Evolutionary conservation across 2,888 invertebrate genomes (phyloP).

Genomic region (Ochropleura leucogaster): DNA sequence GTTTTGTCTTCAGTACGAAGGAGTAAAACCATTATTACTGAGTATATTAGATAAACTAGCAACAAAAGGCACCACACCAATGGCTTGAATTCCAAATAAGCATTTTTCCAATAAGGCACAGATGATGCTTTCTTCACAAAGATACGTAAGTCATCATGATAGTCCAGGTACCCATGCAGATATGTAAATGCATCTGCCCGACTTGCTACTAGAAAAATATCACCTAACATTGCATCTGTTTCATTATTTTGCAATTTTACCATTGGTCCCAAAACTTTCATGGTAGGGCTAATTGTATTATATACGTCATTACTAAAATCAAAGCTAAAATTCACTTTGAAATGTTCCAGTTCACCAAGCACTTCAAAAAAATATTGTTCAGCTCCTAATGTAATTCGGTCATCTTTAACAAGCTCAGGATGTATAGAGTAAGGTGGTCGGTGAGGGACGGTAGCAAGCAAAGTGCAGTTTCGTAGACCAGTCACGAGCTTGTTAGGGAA

Average conservation of each 20-base stretch:
- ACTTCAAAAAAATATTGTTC: conserved; percentile 57
- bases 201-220: conserved; percentile 21
- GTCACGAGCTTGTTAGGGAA: conserved; percentile 71
- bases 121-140: conserved; percentile 40
- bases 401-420: conserved; percentile 31
- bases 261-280: conserved; percentile 43
- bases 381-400: conserved; percentile 35
- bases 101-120: conserved; percentile 55
- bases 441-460: conserved; percentile 66
- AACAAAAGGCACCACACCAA: conserved; percentile 47
- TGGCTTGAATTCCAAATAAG: conserved; percentile 61
- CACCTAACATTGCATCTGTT: conserved; percentile 50
- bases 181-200: conserved; percentile 47
- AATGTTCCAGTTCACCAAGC: conserved; percentile 51
- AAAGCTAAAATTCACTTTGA: conserved; percentile 47
- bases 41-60: conserved; percentile 32
- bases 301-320: conserved; percentile 1
- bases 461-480: conserved; percentile 74
- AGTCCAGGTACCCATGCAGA: conserved; percentile 53
- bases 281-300: conserved; percentile 21
- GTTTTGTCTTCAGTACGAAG: conserved; percentile 47
- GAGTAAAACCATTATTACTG: conserved; percentile 37
- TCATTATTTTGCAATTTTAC: conserved; percentile 43
- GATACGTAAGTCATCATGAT: conserved; percentile 48
- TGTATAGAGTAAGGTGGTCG: conserved; percentile 49